Base-by-base conservation (phyloP, 2,888 invertebrate species). In the Halictus ligatus region DNA sequence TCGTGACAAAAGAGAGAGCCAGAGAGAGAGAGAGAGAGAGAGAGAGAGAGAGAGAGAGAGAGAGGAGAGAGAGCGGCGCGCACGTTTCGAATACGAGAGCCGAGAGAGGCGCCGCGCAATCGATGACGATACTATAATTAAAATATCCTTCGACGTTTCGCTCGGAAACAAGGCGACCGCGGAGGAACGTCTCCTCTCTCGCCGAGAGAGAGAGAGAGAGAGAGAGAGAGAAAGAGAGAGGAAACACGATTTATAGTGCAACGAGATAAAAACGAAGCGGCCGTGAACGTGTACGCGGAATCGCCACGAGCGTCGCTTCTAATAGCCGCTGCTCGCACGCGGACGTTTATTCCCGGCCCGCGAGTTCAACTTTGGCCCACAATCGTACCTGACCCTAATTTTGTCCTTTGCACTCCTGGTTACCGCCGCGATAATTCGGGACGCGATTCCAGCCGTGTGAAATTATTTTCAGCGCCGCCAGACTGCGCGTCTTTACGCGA, bases 41-140 rank as follows among this genome's bases (percentile, higher is more conserved):
- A 58, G n/a, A 58, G 58, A n/a, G n/a, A 60, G 58, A n/a, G n/a
- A 12, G 13, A 29, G 29, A 29, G 29, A 29, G 29, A 29, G 29
- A 29, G 29, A 29, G 4, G 13, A 25, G 25, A 15, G 15, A 7
- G 8, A 64, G 64, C 29, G 29, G 64, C 29, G 64, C 15, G 64
- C 25, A 7, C 29, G 29, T 10, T 69, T 21, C 69, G 69, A 40
- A 35, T 69, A 40, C 69, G 69, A 69, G 21, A 40, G 69, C 10
- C 40, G 40, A 35, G 40, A 18, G 67, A 71, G 40, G 21, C 40
- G 72, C 13, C 46, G 48, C 12, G 29, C 67, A 46, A 83, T 83
- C 85, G 84, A 84, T 80, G 46, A 71, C 71, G 75, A 25, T 75
- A 72, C 79, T 85, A 84, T 84, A 85, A 85, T 85, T 85, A 85